phyloP scores from a whole-genome alignment of 2,888 invertebrate species.

The Anthophora plumipes region DNA sequence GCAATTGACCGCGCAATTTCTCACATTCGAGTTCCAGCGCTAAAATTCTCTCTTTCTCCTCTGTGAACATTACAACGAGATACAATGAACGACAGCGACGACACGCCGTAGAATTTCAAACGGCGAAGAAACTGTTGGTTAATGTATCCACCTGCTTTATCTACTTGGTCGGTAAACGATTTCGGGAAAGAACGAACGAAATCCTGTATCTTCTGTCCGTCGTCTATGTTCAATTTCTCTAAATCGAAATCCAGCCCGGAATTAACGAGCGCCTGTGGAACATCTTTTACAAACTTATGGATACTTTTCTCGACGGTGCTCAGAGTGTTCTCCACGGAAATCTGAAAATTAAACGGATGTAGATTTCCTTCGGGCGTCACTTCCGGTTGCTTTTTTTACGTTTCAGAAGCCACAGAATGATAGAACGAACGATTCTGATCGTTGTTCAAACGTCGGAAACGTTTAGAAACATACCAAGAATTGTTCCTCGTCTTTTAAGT shows the following conservation, averaged over 20 bases:
- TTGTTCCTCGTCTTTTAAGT: slow-evolving; percentile 37
- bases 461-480: slow-evolving; percentile 52
- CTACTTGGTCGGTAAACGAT: slow-evolving; percentile 12
- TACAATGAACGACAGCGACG: not conserved
- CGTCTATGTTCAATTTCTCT: slow-evolving; percentile 36
- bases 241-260: slow-evolving; percentile 53
- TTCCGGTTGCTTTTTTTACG: slow-evolving; percentile 42
- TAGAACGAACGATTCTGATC: not conserved
- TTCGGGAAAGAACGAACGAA: slow-evolving; percentile 21
- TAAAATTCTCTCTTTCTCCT: slow-evolving; percentile 48
- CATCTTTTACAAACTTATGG: slow-evolving; percentile 53
- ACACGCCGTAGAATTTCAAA: too few relatives aligned
- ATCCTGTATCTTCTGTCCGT: slow-evolving; percentile 19
- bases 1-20: slow-evolving; percentile 65
- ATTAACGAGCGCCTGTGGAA: slow-evolving; percentile 37
- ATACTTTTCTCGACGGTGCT: slow-evolving; percentile 39
- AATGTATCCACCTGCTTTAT: slow-evolving; percentile 12
- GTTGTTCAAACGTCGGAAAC: not conserved
- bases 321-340: slow-evolving; percentile 51
- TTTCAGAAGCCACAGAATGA: slow-evolving; percentile 5
- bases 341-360: slow-evolving; percentile 45
- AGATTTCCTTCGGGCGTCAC: slow-evolving; percentile 24
- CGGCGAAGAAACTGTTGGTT: not conserved
- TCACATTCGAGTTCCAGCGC: slow-evolving; percentile 66
- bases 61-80: not conserved